Evolutionary conservation across 92 coral and sea anemone species (phyloP), one percentile per base, ranked within the genome.

Genomic region (Umimayanthus kanabou): DNA sequence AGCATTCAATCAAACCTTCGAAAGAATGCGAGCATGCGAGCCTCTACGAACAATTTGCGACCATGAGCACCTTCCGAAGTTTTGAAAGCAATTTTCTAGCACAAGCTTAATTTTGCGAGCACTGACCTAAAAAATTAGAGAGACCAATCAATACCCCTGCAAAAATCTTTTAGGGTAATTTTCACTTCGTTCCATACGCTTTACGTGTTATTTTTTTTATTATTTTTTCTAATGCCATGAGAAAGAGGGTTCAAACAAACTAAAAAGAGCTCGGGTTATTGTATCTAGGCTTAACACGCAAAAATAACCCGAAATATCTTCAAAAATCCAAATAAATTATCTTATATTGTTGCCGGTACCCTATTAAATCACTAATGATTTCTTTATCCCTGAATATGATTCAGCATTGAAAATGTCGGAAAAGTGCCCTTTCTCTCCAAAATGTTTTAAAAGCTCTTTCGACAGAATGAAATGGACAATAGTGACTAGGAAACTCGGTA

Each of bases 341-440:
- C n/a, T 77, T 23, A 77, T 20, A n/a, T n/a, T n/a, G 43, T 75
- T 45, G n/a, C n/a, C 18, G 58, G 80, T 77, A 75, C 57, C 80
- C 80, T 40, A 30, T 77, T 25, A 49, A 77, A 49, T 77, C 65
- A 49, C n/a, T 49, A 77, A 49, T 45, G 81, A 65, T 77, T 45
- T 77, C 47, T 25, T 23, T 77, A n/a, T 43, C 65, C 81, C 81
- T 77, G 64, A 77, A 22, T 77, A 13, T 43, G 39, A 77, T 49
- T 77, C 65, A 49, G 81, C 65, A 49, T 39, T 77, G 66, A 77
- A 77, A 43, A 49, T 9, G 39, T 77, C 81, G 66, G 65, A 49
- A 77, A 77, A 49, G 81, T n/a, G n/a, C n/a, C n/a, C n/a, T n/a
- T n/a, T n/a, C n/a, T n/a, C n/a, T n/a, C n/a, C n/a, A n/a, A n/a